Conservation (phyloP, 2,888 invertebrate species). For the Rotaria macrura region DNA sequence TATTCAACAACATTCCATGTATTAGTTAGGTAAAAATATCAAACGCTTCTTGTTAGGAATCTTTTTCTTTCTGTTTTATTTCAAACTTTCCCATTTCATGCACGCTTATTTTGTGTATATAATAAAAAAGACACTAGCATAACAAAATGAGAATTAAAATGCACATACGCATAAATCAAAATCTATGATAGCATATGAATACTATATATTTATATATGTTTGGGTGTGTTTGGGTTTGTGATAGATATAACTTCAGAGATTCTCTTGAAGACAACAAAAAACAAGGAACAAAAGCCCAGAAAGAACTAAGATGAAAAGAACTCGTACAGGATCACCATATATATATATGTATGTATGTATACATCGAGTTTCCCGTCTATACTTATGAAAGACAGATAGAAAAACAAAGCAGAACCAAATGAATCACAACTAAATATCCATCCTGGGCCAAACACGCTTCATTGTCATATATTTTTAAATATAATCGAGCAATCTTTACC, state of each 20-base stretch:
- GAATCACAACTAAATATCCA: neutral
- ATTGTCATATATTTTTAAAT: neutral
- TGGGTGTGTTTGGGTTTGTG: too few species aligned
- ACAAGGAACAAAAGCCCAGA: neutral
- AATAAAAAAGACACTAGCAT: neutral
- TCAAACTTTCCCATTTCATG: neutral
- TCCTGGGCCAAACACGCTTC: neutral
- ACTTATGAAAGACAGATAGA: neutral
- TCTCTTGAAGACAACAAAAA: neutral
- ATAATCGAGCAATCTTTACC: neutral
- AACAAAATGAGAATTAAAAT: neutral
- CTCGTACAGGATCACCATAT: neutral
- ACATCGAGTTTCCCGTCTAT: neutral
- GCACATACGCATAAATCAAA: neutral
- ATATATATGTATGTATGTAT: too few species aligned
- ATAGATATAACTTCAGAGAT: neutral
- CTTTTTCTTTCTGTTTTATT: neutral
- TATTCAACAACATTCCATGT: neutral
- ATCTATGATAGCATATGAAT: neutral
- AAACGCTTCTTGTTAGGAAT: neutral
- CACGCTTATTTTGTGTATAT: conserved; percentile 8
- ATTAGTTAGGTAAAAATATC: neutral
- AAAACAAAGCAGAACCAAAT: neutral
- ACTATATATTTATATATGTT: neutral
- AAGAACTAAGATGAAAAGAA: too few species aligned